Conservation (phyloP, 2,888 invertebrate species). For the Machimus atricapillus region DNA sequence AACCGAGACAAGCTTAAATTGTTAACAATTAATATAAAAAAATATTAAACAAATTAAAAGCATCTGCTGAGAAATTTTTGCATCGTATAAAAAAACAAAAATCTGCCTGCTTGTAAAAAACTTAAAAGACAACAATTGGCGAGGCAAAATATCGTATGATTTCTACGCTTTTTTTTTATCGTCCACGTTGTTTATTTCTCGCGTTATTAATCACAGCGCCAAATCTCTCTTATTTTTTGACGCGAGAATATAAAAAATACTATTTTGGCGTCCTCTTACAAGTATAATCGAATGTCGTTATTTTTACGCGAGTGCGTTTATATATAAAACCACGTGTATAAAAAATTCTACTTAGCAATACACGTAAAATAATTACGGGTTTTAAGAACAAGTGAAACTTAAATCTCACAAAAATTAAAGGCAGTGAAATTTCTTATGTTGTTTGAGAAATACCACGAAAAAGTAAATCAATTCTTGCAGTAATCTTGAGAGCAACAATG, state of each 20-base stretch:
- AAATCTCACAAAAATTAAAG: background rate
- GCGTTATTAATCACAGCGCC: background rate
- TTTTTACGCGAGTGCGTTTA: background rate
- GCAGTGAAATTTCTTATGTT: background rate
- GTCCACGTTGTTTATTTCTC: background rate
- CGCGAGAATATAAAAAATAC: background rate
- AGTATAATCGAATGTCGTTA: background rate
- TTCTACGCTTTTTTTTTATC: background rate
- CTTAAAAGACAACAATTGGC: background rate
- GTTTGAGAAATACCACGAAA: background rate
- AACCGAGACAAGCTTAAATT: background rate
- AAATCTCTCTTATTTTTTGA: background rate
- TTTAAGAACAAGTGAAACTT: background rate
- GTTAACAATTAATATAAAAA: background rate
- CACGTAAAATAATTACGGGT: background rate
- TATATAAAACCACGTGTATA: background rate
- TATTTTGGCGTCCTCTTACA: background rate
- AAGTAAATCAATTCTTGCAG: conserved; percentile 53
- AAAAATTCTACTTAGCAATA: background rate
- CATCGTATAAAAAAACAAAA: background rate
- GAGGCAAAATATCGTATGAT: background rate
- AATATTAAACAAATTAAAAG: background rate
- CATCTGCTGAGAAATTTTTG: conserved; percentile 19
- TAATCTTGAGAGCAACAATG: conserved; percentile 63
- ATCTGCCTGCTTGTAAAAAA: background rate